Evolutionary conservation across 2,113 vertebrate species (phyloP), one percentile per base, ranked within the genome.

Genomic region (Erythrocercus mccallii): DNA sequence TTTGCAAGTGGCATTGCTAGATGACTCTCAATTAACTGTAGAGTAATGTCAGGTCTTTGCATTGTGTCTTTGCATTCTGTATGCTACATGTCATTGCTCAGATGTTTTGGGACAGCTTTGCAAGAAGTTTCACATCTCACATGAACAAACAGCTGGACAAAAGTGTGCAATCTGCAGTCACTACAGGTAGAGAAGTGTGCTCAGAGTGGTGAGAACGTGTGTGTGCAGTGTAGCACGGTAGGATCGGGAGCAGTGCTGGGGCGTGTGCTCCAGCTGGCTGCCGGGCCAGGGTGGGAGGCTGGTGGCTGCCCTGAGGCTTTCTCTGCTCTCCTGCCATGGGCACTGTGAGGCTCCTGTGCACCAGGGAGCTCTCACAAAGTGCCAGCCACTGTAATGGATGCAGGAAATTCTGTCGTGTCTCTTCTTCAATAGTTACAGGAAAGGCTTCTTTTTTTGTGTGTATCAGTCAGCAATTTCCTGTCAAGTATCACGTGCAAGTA

Each of bases 141-240:
- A 0, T 5, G 42, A 77, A 54, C 0, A 0, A 80, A 1, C 7
- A 76, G 53, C 40, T 12, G 6, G 51, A 48, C 4, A 13, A 4
- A 68, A n/a, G 23, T 5, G 15, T 68, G 58, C 56, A 40, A 0
- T 51, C 35, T 1, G 6, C 48, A 30, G 51, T 40, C 0, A 0
- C 14, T 30, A 0, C 0, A 0, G 9, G 5, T 7, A 12, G 45
- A 57, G 58, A 47, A 12, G 2, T 0, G 42, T 7, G 35, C 37
- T 60, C n/a, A 5, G 65, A 44, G 53, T 7, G 10, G 3, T 3
- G 14, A 45, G 47, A 12, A 14, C 1, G 3, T 31, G 23, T 38
- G 42, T 24, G 15, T 40, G 48, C 2, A 1, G 45, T 0, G 0
- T 5, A 12, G 23, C 13, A 0, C 0, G 10, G 47, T 4, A 1